Evolutionary conservation across 2,797 vertebrate genomes (phyloP).

Genomic region (Nothura maculosa): DNA sequence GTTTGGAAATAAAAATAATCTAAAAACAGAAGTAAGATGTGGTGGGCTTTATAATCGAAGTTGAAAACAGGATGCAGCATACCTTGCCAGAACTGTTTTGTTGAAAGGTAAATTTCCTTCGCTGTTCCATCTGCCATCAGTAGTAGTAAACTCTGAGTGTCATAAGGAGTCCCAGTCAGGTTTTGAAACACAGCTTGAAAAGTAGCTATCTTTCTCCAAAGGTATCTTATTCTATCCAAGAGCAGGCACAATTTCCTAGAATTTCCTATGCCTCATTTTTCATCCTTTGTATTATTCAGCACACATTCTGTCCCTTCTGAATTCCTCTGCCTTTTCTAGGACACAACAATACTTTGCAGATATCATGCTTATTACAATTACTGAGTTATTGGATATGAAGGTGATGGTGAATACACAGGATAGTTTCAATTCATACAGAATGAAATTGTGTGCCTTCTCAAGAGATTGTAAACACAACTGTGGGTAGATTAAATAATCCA

Average conservation of each 20-base stretch:
- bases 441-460: not conserved
- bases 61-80: not conserved
- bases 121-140: not conserved
- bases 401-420: not conserved
- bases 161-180: not conserved
- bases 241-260: not conserved
- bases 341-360: not conserved
- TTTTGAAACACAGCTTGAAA: not conserved
- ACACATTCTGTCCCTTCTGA: not conserved
- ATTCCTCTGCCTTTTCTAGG: not conserved
- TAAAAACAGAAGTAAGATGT: accelerated
- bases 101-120: not conserved
- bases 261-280: not conserved
- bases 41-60: accelerated
- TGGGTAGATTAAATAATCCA: not conserved
- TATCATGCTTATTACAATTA: not conserved
- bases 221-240: not conserved
- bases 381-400: not conserved
- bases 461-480: not conserved
- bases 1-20: not conserved
- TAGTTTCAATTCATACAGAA: not conserved
- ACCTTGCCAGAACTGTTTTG: not conserved
- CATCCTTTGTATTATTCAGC: not conserved
- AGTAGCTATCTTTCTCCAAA: not conserved
- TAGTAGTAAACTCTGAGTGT: not conserved